Percentiles rank a stretch among this genome's conserved stretches.
These are phyloP conservation scores for Drosophila guanche DNA, from an alignment of 1,140 invertebrate genomes.

Conservation along the genomic window DNA sequence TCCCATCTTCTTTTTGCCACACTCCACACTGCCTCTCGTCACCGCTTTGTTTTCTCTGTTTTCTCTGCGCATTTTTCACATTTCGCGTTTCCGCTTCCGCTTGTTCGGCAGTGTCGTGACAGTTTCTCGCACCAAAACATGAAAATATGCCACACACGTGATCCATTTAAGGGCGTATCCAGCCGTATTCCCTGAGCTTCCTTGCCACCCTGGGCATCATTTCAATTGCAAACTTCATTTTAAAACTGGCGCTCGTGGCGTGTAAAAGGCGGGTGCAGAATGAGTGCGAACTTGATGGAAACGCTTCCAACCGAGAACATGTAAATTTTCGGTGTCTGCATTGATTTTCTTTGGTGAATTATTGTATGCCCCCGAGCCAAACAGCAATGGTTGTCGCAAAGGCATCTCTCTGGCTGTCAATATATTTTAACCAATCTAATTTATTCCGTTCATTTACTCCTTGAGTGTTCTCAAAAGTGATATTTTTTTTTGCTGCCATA, in stretches of 20 bases:
- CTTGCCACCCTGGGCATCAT: constrained; percentile 41
- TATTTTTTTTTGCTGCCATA: too few relatives aligned
- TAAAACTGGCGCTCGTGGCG: constrained; percentile 57
- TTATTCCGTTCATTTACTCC: too few relatives aligned
- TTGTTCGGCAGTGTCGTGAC: constrained; percentile 50
- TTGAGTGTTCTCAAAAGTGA: too few relatives aligned
- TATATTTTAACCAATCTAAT: too few relatives aligned
- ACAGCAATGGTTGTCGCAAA: not conserved
- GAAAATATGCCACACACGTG: constrained; percentile 80
- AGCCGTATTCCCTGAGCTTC: constrained; percentile 22
- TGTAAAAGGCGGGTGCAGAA: constrained; percentile 57
- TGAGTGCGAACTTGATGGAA: constrained; percentile 61
- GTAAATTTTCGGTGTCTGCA: constrained; percentile 57
- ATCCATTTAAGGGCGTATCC: constrained; percentile 68
- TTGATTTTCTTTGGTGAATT: constrained; percentile 54
- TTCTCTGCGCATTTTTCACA: constrained; percentile 67
- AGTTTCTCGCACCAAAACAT: constrained; percentile 19
- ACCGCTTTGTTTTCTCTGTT: constrained; percentile 63
- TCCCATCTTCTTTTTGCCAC: constrained; percentile 10
- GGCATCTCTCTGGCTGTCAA: too few relatives aligned
- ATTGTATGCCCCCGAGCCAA: constrained; percentile 4
- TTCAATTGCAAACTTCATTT: constrained; percentile 80
- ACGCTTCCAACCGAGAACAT: constrained; percentile 24
- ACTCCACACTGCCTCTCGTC: not conserved
- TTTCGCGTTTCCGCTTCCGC: constrained; percentile 71